Conservation (phyloP, 2,113 vertebrate genomes). For the Herpailurus yagouaroundi region DNA sequence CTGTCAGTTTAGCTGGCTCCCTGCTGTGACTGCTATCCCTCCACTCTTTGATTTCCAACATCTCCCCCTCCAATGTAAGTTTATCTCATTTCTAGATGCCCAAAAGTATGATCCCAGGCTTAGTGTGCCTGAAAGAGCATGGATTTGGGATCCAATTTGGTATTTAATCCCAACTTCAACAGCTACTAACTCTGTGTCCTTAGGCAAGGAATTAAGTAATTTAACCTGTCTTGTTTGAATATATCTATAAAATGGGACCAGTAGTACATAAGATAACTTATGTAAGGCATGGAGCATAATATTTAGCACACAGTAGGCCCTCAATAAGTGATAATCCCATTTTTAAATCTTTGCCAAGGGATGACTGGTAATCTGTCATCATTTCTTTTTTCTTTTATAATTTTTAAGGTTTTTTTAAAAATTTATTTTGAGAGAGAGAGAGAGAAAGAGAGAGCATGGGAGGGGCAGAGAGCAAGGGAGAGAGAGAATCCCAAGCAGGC, state of each 20-base stretch:
- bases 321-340: background rate
- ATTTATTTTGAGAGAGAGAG: no score
- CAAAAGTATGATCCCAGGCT: background rate
- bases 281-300: background rate
- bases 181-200: background rate
- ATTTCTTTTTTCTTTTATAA: background rate
- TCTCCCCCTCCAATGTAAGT: background rate
- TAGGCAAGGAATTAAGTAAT: background rate
- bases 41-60: background rate
- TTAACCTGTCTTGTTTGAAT: background rate
- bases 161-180: background rate
- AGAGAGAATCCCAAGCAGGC: no score
- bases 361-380: background rate
- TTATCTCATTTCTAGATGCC: background rate
- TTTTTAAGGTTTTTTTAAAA: no score
- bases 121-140: background rate
- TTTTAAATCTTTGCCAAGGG: background rate
- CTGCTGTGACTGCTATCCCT: no score
- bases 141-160: background rate
- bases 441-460: no score
- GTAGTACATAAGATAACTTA: background rate
- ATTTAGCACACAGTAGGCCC: background rate
- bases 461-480: no score
- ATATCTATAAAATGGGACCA: background rate
- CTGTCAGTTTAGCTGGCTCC: background rate